These are phyloP conservation scores for Ypsolopha scabrella DNA, from an alignment of 2,888 invertebrate genomes.

Conservation along the genomic window DNA sequence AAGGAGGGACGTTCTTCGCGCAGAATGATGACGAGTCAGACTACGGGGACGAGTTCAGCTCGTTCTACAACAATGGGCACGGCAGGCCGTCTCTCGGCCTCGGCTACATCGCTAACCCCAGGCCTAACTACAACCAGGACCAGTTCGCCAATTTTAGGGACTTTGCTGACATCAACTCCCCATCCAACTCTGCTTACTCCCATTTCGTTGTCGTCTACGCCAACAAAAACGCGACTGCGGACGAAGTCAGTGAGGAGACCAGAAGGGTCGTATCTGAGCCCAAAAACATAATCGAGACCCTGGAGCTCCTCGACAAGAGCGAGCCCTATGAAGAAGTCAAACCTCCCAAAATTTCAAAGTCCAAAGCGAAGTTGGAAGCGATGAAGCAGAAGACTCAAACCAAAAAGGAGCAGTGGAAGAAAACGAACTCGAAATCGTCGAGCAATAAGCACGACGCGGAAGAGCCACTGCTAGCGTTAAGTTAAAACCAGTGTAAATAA, in stretches of 20 bases:
- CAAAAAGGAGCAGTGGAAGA: conserved; percentile 61
- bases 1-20: conserved; percentile 88
- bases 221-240: conserved; percentile 79
- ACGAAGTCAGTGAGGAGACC: conserved; percentile 59
- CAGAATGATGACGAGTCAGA: conserved; percentile 76
- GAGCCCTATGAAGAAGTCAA: conserved; percentile 28
- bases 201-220: conserved; percentile 88
- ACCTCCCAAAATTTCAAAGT: conserved; percentile 64
- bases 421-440: conserved; percentile 40
- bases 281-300: conserved; percentile 87
- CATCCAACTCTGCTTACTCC: conserved; percentile 83
- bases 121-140: conserved; percentile 81
- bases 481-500: conserved; percentile 48
- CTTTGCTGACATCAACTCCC: conserved; percentile 90
- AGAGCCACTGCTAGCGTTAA: conserved; percentile 76
- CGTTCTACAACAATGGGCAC: conserved; percentile 77
- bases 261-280: conserved; percentile 66
- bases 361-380: conserved; percentile 74
- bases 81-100: conserved; percentile 75
- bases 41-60: conserved; percentile 71
- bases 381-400: conserved; percentile 51
- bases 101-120: conserved; percentile 75
- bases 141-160: conserved; percentile 92
- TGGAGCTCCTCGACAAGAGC: conserved; percentile 76
- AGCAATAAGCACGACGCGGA: conserved; percentile 63